These are phyloP conservation scores for Platorchestia sp. DNA, from an alignment of 1,140 invertebrate species.

Conservation along the genomic window DNA sequence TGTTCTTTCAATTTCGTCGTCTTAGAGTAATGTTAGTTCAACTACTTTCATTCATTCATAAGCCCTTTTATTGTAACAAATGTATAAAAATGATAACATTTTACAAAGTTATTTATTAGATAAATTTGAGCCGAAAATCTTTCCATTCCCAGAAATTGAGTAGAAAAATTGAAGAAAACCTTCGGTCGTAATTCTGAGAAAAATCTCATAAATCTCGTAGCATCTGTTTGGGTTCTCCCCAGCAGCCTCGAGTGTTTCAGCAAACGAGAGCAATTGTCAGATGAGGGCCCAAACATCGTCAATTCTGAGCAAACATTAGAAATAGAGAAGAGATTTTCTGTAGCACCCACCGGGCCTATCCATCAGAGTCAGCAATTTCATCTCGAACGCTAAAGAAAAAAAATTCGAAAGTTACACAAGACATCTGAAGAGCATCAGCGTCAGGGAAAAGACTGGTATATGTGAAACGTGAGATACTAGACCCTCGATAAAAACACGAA, in stretches of 20 bases:
- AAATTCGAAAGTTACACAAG: not conserved
- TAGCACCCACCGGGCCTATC: not conserved
- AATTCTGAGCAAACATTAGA: slow-evolving; percentile 15
- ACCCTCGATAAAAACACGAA: too few relatives aligned
- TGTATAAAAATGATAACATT: too few relatives aligned
- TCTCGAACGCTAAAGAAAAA: not conserved
- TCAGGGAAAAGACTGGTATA: not conserved
- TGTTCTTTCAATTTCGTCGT: too few relatives aligned
- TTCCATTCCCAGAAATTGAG: too few relatives aligned
- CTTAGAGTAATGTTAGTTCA: too few relatives aligned
- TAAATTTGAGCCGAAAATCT: too few relatives aligned
- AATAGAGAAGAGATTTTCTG: slow-evolving; percentile 12
- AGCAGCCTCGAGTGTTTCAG: not conserved
- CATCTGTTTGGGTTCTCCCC: not conserved
- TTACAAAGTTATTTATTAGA: too few relatives aligned
- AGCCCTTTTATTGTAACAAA: too few relatives aligned
- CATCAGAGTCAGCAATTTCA: not conserved
- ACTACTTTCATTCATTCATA: too few relatives aligned
- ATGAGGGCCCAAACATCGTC: slow-evolving; percentile 24
- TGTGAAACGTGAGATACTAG: not conserved
- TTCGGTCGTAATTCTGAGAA: not conserved
- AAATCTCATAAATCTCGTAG: not conserved
- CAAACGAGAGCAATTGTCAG: slow-evolving; percentile 41
- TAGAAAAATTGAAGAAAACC: too few relatives aligned
- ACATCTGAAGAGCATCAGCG: not conserved